Percentiles rank a stretch among this genome's conserved stretches.
Conservation (phyloP, 2,113 vertebrate species). For the Elanoides forficatus region DNA sequence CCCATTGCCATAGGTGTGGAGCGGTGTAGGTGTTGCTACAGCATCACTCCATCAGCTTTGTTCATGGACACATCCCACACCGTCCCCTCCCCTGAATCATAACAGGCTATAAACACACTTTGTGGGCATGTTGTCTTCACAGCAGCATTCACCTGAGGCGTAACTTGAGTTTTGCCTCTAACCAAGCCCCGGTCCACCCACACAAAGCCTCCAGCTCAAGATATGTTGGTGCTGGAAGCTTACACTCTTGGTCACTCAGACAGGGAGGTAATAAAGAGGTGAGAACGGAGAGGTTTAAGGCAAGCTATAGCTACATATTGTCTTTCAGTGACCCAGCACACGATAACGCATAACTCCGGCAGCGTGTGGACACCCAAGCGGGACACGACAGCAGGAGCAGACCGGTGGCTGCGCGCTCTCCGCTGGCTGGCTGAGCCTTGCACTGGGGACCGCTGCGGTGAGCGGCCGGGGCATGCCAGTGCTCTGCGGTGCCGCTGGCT, state of each 20-base stretch:
- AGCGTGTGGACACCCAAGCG: too few species aligned
- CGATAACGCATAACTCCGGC: neutral
- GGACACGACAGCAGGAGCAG: neutral
- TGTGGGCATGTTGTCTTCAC: neutral
- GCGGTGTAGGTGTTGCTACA: neutral
- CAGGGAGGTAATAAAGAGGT: neutral
- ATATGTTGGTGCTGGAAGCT: neutral
- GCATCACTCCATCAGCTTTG: neutral
- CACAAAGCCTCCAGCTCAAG: neutral
- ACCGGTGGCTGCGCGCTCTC: neutral
- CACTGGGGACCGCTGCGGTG: too few species aligned
- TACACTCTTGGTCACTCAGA: neutral
- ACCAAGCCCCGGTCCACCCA: neutral
- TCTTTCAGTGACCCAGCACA: neutral
- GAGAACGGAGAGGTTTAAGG: neutral
- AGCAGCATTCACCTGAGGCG: neutral
- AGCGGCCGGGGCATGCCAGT: neutral
- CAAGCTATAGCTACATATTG: neutral
- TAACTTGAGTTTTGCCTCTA: neutral
- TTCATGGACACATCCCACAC: neutral
- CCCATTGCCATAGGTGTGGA: fast-evolving
- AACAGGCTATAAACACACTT: neutral
- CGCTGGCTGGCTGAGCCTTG: fast-evolving
- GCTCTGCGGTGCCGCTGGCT: neutral
- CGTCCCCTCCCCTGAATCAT: neutral